Evolutionary conservation across 2,797 vertebrate species (phyloP), one percentile per base, ranked within the genome.

Genomic region (Gymnoscopelus microlampas): DNA sequence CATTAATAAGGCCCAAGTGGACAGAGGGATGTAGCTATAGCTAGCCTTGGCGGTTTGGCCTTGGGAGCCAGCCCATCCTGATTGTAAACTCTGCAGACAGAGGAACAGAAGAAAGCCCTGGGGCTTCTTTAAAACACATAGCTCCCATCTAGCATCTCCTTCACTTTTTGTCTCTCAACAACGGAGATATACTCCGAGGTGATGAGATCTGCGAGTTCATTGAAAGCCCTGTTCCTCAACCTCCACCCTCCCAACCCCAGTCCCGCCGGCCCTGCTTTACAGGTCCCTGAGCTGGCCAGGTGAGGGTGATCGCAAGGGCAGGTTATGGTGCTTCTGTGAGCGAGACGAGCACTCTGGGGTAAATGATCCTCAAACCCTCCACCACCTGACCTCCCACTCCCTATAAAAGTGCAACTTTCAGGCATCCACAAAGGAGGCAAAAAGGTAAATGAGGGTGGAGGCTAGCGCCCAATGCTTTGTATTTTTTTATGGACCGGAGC

Each of bases 291-390:
- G 84, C 77, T 74, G 76, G 80, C 73, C 80, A 84, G 87, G 88
- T 88, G 74, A 92, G 75, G 91, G 88, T 92, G 88, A 93, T 82
- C 79, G 81, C 48, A 47, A 91, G 92, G 91, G 76, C 87, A 91
- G 78, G 73, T 63, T 78, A 19, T 19, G 68, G 74, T 75, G 79
- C 73, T 88, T 84, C 87, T 87, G 81, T 54, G 73, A 87, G 66
- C 12, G 53, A 80, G 82, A 91, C 85, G 82, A 86, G 80, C 77
- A 80, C 85, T 79, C 72, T 66, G 84, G 85, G 89, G 82, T 84
- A 92, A 88, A 92, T 89, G 90, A 90, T 82, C 74, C 47, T 11
- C 50, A 76, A 82, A 87, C 84, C 83, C 79, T 71, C 4, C 62
- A 83, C 78, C 79, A 88, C 74, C 90, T 92, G 89, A 94, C 91